These are phyloP conservation scores for Python bivittatus DNA, from an alignment of 2,113 vertebrate genomes.

Conservation along the genomic window DNA sequence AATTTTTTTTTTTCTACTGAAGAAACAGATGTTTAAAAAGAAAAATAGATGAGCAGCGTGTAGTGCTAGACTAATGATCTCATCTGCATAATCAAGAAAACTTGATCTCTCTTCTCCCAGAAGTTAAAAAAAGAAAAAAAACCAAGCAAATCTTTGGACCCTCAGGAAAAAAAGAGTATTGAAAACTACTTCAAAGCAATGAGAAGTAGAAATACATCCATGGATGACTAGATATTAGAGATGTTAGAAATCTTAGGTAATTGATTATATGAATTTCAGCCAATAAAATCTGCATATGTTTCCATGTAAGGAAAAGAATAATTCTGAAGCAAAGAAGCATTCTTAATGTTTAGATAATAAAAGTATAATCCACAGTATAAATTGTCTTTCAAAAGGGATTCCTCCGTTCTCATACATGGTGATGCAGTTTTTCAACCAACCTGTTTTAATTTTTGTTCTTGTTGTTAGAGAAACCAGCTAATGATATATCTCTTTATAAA, in stretches of 20 bases:
- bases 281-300: not conserved
- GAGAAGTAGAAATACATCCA: not conserved
- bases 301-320: not conserved
- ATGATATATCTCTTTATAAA: not conserved
- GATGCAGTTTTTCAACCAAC: not conserved
- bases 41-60: conserved; percentile 49
- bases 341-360: not conserved
- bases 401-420: not conserved
- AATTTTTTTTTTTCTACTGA: conserved; percentile 46
- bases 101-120: conserved; percentile 36
- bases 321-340: not conserved
- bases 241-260: not conserved
- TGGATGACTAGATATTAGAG: not conserved
- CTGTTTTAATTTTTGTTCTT: not conserved
- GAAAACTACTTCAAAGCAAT: not conserved
- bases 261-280: not conserved
- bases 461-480: not conserved
- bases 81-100: conserved; percentile 46
- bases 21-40: conserved; percentile 37
- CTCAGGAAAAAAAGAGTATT: conserved; percentile 17
- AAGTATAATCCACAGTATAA: not conserved
- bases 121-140: conserved; percentile 35
- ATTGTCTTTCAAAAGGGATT: not conserved
- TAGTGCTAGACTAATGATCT: conserved; percentile 49
- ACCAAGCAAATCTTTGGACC: conserved; percentile 30